Evolutionary conservation across 2,113 vertebrate species (phyloP).

Genomic region (Columba janthina): DNA sequence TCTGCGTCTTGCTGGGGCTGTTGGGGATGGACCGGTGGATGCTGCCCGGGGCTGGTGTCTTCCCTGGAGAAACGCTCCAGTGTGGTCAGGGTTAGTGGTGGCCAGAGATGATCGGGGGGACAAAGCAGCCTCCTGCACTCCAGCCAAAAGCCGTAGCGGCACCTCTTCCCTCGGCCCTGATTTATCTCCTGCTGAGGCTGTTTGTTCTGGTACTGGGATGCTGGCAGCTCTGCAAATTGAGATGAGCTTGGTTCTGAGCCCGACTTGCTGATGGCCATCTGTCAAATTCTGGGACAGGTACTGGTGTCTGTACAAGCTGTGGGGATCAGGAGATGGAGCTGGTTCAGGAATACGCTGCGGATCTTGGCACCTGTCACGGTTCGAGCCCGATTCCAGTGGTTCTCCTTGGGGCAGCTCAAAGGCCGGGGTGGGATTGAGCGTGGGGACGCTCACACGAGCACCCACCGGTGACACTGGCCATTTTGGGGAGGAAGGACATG

Average conservation of each 20-base stretch:
- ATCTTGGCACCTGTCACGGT: fast-evolving
- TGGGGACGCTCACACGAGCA: not conserved
- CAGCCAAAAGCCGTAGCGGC: fast-evolving
- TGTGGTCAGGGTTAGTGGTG: not conserved
- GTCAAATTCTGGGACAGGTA: slow-evolving; percentile 58
- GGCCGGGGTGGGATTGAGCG: fast-evolving
- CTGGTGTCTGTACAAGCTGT: slow-evolving; percentile 42
- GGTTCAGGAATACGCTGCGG: not conserved
- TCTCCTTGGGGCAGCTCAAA: not conserved
- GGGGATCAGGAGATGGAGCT: not conserved
- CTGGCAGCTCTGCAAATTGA: slow-evolving; percentile 59
- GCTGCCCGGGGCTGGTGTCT: not conserved
- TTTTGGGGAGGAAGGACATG: not conserved
- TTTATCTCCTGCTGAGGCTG: slow-evolving; percentile 58
- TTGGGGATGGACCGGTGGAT: fast-evolving
- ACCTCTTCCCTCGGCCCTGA: not conserved
- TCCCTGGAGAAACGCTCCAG: not conserved
- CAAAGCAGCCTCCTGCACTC: not conserved
- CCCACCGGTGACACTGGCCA: fast-evolving
- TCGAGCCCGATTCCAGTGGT: fast-evolving
- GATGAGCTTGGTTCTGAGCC: slow-evolving; percentile 64
- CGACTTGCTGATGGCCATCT: slow-evolving; percentile 35
- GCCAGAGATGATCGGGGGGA: not conserved
- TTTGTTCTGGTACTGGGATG: slow-evolving; percentile 58
- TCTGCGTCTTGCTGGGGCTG: not conserved